Conservation (phyloP, 2,888 invertebrate species). For the Unio delphinus region DNA sequence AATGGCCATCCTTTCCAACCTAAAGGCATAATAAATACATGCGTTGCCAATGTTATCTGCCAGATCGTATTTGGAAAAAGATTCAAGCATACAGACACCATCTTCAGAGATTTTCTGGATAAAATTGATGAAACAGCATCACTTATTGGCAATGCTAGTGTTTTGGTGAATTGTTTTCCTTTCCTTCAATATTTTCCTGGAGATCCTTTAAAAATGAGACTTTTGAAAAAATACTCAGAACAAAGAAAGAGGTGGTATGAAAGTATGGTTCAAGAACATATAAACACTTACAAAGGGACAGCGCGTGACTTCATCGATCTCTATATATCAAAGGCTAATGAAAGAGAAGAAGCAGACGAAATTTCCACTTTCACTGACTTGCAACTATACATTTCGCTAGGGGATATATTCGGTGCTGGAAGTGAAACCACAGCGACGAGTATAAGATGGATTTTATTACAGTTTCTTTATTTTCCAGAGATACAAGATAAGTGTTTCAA, state of each 20-base stretch:
- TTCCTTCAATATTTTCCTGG: slow-evolving; percentile 17
- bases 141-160: neutral
- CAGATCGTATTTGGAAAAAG: slow-evolving; percentile 24
- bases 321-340: slow-evolving; percentile 8
- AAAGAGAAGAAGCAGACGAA: neutral
- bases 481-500: slow-evolving; percentile 54
- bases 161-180: slow-evolving; percentile 15
- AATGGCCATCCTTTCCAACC: slow-evolving; percentile 20
- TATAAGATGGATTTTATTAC: slow-evolving; percentile 86
- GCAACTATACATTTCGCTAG: slow-evolving; percentile 24
- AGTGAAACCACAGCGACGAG: slow-evolving; percentile 85
- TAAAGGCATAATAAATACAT: slow-evolving; percentile 11
- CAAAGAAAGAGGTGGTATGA: slow-evolving; percentile 4
- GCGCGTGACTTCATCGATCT: slow-evolving; percentile 16
- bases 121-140: slow-evolving; percentile 2
- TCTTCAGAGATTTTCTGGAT: slow-evolving; percentile 20
- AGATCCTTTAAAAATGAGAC: slow-evolving; percentile 13
- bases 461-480: slow-evolving; percentile 84
- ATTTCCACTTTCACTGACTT: slow-evolving; percentile 15
- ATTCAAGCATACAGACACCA: slow-evolving; percentile 17
- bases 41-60: slow-evolving; percentile 42
- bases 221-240: neutral
- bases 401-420: slow-evolving; percentile 54
- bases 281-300: slow-evolving; percentile 3
- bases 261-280: slow-evolving; percentile 10